These are phyloP conservation scores for Platypus cylindrus DNA, from an alignment of 2,888 invertebrate genomes.

Conservation along the genomic window DNA sequence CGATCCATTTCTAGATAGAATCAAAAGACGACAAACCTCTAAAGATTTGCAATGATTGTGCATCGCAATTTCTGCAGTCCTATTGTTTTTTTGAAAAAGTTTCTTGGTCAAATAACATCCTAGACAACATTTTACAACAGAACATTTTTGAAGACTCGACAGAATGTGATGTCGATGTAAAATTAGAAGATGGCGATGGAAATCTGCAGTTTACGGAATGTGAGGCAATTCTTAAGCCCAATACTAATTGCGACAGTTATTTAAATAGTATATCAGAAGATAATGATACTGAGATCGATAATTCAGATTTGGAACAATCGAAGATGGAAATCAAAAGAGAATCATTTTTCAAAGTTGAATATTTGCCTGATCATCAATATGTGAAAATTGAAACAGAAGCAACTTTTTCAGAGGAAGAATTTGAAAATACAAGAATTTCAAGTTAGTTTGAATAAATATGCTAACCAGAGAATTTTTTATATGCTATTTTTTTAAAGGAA, in stretches of 20 bases:
- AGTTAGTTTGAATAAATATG: background rate
- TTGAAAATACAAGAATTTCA: conserved; percentile 2
- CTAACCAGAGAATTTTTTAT: background rate
- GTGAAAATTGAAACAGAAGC: too few relatives aligned
- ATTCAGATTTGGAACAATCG: conserved; percentile 12
- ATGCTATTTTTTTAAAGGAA: too few relatives aligned
- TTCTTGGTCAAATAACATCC: conserved; percentile 6
- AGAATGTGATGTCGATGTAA: too few relatives aligned
- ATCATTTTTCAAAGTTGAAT: conserved; percentile 3
- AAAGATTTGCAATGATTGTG: conserved; percentile 10
- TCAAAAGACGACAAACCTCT: conserved; percentile 12
- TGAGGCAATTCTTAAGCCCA: too few relatives aligned
- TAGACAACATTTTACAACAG: too few relatives aligned
- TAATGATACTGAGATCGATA: too few relatives aligned
- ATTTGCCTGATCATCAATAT: background rate
- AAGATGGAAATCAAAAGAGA: conserved; percentile 2
- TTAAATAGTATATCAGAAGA: too few relatives aligned
- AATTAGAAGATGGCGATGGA: too few relatives aligned
- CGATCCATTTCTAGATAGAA: conserved; percentile 11
- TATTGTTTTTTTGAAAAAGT: conserved; percentile 11
- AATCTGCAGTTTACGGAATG: too few relatives aligned
- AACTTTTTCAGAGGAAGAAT: conserved; percentile 8
- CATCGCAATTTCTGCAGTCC: conserved; percentile 7
- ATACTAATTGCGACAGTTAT: background rate
- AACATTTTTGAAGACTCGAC: too few relatives aligned